Evolutionary conservation across 2,113 vertebrate genomes (phyloP).

Genomic region (Cercopithecus mona): DNA sequence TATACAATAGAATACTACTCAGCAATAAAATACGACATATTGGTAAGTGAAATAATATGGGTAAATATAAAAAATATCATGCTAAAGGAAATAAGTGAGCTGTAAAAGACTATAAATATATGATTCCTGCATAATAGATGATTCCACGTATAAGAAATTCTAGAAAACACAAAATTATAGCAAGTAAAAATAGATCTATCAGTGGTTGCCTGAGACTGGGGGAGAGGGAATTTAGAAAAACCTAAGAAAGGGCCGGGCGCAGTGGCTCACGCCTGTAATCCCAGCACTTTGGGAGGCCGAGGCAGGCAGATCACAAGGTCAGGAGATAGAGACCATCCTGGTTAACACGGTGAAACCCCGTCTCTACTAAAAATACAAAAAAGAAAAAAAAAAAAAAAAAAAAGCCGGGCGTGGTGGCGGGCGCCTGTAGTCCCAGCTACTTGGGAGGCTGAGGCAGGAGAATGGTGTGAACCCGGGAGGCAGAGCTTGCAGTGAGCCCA

Average conservation of each 20-base stretch:
- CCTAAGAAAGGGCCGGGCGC: not conserved
- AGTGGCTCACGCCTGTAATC: no score
- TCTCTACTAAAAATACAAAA: no score
- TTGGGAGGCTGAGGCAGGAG: no score
- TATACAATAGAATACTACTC: not conserved
- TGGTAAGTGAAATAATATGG: not conserved
- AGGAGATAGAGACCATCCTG: no score
- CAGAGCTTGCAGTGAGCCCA: no score
- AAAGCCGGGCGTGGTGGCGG: no score
- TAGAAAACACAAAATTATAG: not conserved
- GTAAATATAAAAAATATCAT: not conserved
- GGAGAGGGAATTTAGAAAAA: not conserved
- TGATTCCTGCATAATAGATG: not conserved
- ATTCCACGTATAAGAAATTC: not conserved
- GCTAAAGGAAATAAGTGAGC: not conserved
- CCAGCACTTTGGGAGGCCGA: no score
- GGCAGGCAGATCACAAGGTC: rapidly evolving
- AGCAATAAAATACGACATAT: not conserved
- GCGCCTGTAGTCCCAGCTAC: no score
- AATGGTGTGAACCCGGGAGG: rapidly evolving
- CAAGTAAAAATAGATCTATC: not conserved
- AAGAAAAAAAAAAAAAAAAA: no score
- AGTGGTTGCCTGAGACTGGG: not conserved
- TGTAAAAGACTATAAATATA: not conserved
- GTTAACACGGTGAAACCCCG: no score